A percentile compares a stretch with the other conserved stretches of the same genome.
These are phyloP conservation scores for Coluber constrictor DNA, from an alignment of 2,797 vertebrate genomes.

Conservation along the genomic window DNA sequence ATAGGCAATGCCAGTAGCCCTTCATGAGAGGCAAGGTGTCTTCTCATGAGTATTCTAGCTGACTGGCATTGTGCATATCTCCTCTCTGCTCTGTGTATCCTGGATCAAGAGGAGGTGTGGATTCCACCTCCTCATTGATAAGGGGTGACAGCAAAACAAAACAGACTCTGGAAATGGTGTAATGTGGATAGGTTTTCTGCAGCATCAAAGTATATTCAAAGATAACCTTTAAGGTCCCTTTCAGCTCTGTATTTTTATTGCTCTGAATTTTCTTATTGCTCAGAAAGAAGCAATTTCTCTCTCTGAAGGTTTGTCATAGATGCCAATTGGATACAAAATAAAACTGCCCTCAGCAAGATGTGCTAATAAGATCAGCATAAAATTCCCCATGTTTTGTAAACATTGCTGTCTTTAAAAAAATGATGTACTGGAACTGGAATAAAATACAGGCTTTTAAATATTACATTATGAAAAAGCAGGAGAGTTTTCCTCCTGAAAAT, in stretches of 20 bases:
- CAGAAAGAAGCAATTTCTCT: background rate
- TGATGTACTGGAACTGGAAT: conserved; percentile 23
- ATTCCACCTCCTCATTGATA: too few relatives aligned
- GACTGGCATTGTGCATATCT: too few relatives aligned
- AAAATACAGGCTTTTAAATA: conserved; percentile 33
- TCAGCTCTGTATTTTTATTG: background rate
- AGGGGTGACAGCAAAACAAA: background rate
- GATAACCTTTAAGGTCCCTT: background rate
- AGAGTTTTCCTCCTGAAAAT: conserved; percentile 13
- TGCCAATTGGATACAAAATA: background rate
- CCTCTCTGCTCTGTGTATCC: too few relatives aligned
- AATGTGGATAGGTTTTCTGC: background rate
- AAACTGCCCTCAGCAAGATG: background rate
- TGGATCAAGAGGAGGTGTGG: too few relatives aligned
- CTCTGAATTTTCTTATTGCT: background rate
- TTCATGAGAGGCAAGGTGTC: too few relatives aligned
- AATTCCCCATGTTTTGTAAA: background rate
- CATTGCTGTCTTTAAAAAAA: background rate
- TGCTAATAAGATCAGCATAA: background rate
- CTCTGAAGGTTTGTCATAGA: background rate
- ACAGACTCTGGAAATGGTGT: background rate
- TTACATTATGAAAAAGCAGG: conserved; percentile 27
- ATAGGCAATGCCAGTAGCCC: too few relatives aligned
- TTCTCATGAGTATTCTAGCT: too few relatives aligned
- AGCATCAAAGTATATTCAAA: background rate